phyloP scores from a whole-genome alignment of 2,113 vertebrate genomes.

The Cyanistes caeruleus region DNA sequence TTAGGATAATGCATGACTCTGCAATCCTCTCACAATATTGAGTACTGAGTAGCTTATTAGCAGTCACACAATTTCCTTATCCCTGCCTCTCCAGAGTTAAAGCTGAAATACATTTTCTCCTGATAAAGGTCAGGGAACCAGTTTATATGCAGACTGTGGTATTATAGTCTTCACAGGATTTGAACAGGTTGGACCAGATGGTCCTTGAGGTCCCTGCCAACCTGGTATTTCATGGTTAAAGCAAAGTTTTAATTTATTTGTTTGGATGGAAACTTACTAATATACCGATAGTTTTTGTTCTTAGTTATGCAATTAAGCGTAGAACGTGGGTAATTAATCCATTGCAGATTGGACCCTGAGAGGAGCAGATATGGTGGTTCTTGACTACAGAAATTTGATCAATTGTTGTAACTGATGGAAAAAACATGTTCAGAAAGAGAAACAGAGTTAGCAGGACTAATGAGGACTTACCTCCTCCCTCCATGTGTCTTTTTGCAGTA shows the following conservation, averaged over 20 bases:
- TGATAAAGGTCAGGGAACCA: not conserved
- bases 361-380: not conserved
- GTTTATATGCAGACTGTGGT: not conserved
- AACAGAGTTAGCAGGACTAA: not conserved
- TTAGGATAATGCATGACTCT: not conserved
- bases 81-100: not conserved
- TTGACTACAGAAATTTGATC: not conserved
- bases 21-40: accelerated
- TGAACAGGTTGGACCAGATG: not conserved
- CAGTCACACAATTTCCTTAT: not conserved
- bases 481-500: not conserved
- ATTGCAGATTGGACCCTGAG: not conserved
- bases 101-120: not conserved
- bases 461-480: not conserved
- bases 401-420: not conserved
- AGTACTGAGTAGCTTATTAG: not conserved
- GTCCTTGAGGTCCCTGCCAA: not conserved
- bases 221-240: not conserved
- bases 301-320: not conserved
- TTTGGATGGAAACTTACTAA: not conserved
- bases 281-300: not conserved
- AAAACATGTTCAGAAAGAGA: not conserved
- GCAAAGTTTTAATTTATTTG: not conserved
- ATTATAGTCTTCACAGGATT: not conserved
- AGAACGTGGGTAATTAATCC: not conserved